phyloP scores from a whole-genome alignment of 2,888 invertebrate species.

The Cacoxenus indagator region DNA sequence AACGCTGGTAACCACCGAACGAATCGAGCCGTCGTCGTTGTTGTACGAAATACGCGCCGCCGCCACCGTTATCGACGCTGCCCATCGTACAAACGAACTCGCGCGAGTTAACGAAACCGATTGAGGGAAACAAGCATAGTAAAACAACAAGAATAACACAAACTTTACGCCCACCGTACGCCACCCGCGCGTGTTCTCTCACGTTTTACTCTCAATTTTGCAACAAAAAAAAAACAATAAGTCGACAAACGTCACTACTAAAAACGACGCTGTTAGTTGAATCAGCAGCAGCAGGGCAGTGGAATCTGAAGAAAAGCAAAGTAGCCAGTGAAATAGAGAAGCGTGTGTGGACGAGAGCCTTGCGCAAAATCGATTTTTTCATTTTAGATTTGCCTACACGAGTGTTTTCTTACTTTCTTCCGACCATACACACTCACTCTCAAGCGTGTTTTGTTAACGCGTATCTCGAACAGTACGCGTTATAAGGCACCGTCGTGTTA shows the following conservation, averaged over 20 bases:
- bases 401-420: neutral
- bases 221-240: conserved; percentile 21
- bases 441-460: neutral
- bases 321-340: conserved; percentile 32
- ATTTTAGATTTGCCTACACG: conserved; percentile 50
- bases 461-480: neutral
- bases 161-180: conserved; percentile 51
- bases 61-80: conserved; percentile 33
- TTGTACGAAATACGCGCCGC: conserved; percentile 45
- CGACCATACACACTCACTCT: neutral
- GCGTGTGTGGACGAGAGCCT: conserved; percentile 44
- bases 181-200: conserved; percentile 27
- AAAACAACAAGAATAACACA: conserved; percentile 44
- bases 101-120: conserved; percentile 16
- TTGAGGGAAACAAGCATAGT: conserved; percentile 42
- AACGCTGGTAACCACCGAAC: conserved; percentile 17
- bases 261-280: conserved; percentile 25
- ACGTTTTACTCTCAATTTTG: neutral
- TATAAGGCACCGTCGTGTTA: no score
- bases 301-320: conserved; percentile 31
- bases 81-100: neutral
- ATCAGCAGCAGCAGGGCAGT: conserved; percentile 32
- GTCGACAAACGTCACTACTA: conserved; percentile 36
- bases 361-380: conserved; percentile 69
- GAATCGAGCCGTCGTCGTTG: conserved; percentile 20